Percentiles rank a stretch among this genome's conserved stretches.
phyloP scores from a whole-genome alignment of 2,113 vertebrate species.

The Alces alces region DNA sequence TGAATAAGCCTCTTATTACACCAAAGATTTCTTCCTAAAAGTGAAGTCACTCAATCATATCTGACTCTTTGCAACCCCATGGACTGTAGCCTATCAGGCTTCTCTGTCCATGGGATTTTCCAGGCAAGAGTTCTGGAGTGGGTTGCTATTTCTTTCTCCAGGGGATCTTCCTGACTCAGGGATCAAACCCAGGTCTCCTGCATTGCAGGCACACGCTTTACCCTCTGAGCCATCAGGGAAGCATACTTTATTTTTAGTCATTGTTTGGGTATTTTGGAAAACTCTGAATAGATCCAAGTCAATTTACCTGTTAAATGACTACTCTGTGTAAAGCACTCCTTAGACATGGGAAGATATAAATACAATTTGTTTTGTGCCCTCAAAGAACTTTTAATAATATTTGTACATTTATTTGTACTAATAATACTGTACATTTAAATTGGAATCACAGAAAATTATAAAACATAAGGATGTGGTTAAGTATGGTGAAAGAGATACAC shows the following conservation, averaged over 20 bases:
- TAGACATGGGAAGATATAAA: not conserved
- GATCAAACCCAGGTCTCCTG: fast-evolving
- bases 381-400: not conserved
- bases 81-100: not conserved
- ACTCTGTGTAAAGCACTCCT: not conserved
- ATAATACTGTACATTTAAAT: not conserved
- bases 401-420: not conserved
- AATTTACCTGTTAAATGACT: not conserved
- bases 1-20: not conserved
- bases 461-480: not conserved
- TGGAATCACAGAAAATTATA: not conserved
- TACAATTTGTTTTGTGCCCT: not conserved
- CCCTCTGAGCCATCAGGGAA: not conserved
- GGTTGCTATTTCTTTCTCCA: not conserved
- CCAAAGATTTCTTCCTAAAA: not conserved
- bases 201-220: not conserved
- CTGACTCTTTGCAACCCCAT: not conserved
- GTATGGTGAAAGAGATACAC: not conserved
- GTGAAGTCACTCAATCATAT: not conserved
- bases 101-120: not conserved
- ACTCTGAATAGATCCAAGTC: not conserved
- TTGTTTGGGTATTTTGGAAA: not conserved
- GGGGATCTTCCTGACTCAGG: not conserved
- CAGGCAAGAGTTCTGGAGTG: not conserved
- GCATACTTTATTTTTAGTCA: not conserved